Percentiles rank a stretch among this genome's conserved stretches.
Evolutionary conservation across 1,140 invertebrate genomes (phyloP).

Genomic region (Pogonomyrmex californicus): DNA sequence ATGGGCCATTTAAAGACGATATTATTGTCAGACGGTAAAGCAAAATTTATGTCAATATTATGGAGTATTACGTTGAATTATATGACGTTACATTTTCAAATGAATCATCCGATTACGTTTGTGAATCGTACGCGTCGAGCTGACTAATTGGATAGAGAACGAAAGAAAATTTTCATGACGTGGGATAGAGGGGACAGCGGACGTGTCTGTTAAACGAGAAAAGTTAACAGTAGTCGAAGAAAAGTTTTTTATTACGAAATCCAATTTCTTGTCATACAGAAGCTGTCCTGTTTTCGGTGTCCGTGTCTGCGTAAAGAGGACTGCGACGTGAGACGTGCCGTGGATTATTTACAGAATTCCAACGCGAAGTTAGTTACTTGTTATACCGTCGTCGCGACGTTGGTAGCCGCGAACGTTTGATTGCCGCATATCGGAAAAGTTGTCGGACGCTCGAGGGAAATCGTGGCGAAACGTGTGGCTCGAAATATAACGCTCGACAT

Average conservation of each 20-base stretch:
- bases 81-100: background rate
- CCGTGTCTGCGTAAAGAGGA: constrained; percentile 16
- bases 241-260: constrained; percentile 74
- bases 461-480: constrained; percentile 9
- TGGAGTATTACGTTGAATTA: background rate
- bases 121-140: background rate
- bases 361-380: constrained; percentile 8
- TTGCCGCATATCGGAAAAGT: constrained; percentile 23
- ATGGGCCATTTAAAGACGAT: constrained; percentile 8
- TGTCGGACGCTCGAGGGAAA: background rate
- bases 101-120: background rate
- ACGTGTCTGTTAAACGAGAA: background rate
- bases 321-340: constrained; percentile 45
- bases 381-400: constrained; percentile 9
- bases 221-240: constrained; percentile 57
- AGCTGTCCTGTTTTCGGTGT: constrained; percentile 16
- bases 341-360: constrained; percentile 72
- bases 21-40: background rate
- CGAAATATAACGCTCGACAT: background rate
- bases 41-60: constrained; percentile 1
- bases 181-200: background rate
- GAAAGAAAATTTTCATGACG: background rate
- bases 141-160: background rate
- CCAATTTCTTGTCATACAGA: constrained; percentile 63
- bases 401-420: background rate